Conservation (phyloP, 2,888 invertebrate species). For the Therioaphis trifolii region DNA sequence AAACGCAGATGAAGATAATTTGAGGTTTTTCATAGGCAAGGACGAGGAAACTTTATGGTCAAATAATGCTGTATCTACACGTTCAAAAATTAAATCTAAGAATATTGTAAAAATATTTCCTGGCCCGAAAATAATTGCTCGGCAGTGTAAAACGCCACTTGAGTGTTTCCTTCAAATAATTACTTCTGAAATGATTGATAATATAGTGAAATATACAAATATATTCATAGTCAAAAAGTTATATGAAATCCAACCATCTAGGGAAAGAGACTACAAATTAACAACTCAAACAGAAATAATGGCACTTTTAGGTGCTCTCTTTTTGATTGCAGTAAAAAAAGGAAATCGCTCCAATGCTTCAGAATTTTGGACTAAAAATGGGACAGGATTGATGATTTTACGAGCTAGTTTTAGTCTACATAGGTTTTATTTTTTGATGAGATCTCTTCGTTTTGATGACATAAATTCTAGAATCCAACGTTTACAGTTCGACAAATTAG, state of each 20-base stretch:
- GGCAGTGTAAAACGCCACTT: neutral
- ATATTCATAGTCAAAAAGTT: neutral
- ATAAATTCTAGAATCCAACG: slow-evolving; percentile 46
- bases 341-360: neutral
- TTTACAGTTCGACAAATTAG: neutral
- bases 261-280: neutral
- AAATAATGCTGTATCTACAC: neutral
- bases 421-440: slow-evolving; percentile 54
- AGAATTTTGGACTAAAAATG: neutral
- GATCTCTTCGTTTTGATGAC: slow-evolving; percentile 55
- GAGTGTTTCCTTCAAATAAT: neutral
- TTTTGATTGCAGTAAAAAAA: neutral
- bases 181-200: neutral
- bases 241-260: neutral
- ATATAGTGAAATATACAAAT: neutral
- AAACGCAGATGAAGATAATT: neutral
- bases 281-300: no score
- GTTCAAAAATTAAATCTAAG: neutral
- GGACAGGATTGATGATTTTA: neutral
- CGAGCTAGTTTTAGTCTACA: slow-evolving; percentile 14
- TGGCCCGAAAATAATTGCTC: neutral
- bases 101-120: slow-evolving; percentile 1
- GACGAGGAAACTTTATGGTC: neutral
- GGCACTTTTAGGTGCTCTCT: no score
- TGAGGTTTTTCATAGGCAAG: neutral